Evolutionary conservation across 2,113 vertebrate genomes (phyloP).

Genomic region (Pachyramphus minor): DNA sequence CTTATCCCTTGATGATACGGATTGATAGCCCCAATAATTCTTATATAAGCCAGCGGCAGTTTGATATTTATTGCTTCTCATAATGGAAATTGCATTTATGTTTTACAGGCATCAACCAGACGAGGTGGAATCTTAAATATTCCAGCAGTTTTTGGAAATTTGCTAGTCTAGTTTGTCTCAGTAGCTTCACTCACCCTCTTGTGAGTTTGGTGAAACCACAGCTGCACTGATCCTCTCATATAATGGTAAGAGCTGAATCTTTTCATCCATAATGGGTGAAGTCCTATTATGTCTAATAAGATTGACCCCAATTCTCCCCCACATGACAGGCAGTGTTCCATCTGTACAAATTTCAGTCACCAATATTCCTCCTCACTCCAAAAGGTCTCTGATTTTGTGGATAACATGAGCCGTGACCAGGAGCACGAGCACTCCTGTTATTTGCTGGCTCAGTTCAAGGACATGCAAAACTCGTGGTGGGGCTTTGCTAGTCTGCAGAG

Average conservation of each 20-base stretch:
- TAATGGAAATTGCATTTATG: not conserved
- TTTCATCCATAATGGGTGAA: not conserved
- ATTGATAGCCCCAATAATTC: not conserved
- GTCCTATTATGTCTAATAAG: conserved; percentile 32
- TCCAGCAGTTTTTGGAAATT: not conserved
- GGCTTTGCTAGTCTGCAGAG: not conserved
- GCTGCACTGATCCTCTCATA: not conserved
- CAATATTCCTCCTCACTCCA: not conserved
- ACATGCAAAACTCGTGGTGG: not conserved
- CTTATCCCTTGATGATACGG: not conserved
- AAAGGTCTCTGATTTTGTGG: not conserved
- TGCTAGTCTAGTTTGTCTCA: not conserved
- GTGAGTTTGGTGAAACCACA: not conserved
- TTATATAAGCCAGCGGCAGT: not conserved
- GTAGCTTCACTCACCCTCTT: not conserved
- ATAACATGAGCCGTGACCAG: not conserved
- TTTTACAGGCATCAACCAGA: not conserved
- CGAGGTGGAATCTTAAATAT: not conserved
- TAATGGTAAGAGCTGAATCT: not conserved
- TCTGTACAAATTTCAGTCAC: not conserved
- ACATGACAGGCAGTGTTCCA: not conserved
- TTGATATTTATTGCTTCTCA: not conserved
- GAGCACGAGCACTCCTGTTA: not conserved
- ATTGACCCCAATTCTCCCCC: conserved; percentile 29
- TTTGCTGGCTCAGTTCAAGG: not conserved